Conservation (phyloP, 2,113 vertebrate genomes). For the Puma concolor region DNA sequence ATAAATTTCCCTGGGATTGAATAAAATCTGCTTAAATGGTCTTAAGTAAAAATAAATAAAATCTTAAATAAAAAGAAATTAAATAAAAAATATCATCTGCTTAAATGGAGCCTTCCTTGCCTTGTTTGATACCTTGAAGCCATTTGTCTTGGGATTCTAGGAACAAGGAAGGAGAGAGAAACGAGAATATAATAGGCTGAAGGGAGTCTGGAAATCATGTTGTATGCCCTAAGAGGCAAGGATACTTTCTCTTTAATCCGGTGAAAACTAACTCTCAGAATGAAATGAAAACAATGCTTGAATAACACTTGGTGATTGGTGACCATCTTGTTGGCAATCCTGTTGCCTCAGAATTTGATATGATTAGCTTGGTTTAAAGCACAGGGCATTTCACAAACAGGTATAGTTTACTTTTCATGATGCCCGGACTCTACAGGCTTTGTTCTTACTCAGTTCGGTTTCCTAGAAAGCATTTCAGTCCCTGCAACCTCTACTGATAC, state of each 20-base stretch:
- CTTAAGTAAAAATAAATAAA: background rate
- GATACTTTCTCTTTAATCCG: slow-evolving; percentile 8
- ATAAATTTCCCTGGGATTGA: slow-evolving; percentile 23
- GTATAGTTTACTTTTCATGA: slow-evolving; percentile 21
- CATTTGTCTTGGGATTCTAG: slow-evolving; percentile 44
- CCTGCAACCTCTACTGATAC: background rate
- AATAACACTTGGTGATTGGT: background rate
- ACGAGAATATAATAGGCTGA: background rate
- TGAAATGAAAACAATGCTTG: slow-evolving; percentile 38
- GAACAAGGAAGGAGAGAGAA: slow-evolving; percentile 34
- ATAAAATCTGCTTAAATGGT: slow-evolving; percentile 22
- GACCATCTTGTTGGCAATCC: background rate
- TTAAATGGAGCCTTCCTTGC: background rate
- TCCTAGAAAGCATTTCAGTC: slow-evolving; percentile 39
- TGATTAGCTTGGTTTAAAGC: slow-evolving; percentile 23
- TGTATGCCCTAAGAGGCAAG: background rate
- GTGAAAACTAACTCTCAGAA: background rate
- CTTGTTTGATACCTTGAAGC: background rate
- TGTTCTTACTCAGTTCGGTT: slow-evolving; percentile 40
- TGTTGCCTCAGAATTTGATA: background rate
- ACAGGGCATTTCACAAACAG: slow-evolving; percentile 21
- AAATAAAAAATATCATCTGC: background rate
- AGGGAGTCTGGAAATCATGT: background rate
- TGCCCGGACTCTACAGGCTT: background rate
- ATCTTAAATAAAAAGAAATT: background rate